Conservation (phyloP, 1,140 invertebrate genomes). For the Harpegnathos saltator region DNA sequence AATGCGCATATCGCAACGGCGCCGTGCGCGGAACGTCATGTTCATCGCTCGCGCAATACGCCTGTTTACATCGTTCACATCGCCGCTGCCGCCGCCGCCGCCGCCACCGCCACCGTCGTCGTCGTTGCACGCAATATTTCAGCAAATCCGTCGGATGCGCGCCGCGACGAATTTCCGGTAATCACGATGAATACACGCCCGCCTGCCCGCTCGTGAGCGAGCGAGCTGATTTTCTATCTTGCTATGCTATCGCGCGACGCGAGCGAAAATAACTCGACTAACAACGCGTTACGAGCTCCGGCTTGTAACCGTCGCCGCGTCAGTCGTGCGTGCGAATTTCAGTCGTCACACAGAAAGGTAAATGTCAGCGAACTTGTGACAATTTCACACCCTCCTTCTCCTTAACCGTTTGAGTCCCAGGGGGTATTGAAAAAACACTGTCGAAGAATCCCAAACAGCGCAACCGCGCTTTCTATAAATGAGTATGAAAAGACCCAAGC, state of each 20-base stretch:
- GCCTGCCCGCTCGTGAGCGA: no score
- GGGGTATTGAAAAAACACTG: no score
- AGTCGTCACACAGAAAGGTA: conserved; percentile 3
- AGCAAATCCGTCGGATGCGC: conserved; percentile 38
- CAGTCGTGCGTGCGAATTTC: background rate
- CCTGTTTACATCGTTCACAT: conserved; percentile 31
- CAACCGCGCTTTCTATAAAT: no score
- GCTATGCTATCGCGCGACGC: conserved; percentile 3
- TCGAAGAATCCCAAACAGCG: no score
- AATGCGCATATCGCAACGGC: background rate
- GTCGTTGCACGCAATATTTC: conserved; percentile 47
- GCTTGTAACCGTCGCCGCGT: background rate
- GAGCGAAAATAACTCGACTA: background rate
- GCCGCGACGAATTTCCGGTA: conserved; percentile 47
- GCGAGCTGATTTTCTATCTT: conserved; percentile 9
- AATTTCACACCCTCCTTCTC: no score
- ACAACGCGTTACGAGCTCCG: background rate
- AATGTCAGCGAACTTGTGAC: no score
- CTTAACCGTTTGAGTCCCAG: no score
- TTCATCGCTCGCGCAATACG: background rate
- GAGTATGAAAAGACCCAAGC: no score
- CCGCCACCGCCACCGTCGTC: no score
- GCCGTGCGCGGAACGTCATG: background rate
- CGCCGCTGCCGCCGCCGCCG: no score
- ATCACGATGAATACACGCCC: conserved; percentile 34